Evolutionary conservation across 2,888 invertebrate genomes (phyloP).

Genomic region (Lithophane socia): DNA sequence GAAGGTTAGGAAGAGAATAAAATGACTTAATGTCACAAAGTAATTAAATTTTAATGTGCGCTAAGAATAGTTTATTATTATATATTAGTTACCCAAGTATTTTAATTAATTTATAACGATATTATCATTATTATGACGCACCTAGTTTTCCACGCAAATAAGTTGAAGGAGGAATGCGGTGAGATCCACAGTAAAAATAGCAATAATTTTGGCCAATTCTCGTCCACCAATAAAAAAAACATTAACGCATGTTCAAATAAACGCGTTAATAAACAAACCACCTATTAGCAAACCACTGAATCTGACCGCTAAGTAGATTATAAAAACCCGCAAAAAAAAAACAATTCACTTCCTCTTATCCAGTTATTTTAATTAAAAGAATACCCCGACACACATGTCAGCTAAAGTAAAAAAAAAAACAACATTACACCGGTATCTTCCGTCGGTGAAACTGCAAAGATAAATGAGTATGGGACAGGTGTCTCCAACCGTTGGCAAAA

Average conservation of each 20-base stretch:
- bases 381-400: constrained; percentile 19
- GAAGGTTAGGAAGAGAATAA: constrained; percentile 7
- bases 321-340: constrained; percentile 1
- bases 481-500: constrained; percentile 53
- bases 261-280: neutral
- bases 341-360: constrained; percentile 31
- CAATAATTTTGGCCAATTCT: neutral
- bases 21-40: constrained; percentile 13
- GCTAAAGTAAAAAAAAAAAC: constrained; percentile 31
- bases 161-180: neutral
- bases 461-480: constrained; percentile 64
- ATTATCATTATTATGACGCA: neutral
- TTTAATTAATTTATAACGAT: constrained; percentile 42
- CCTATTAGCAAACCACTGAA: constrained; percentile 2
- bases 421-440: constrained; percentile 35
- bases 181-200: neutral
- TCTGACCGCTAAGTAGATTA: neutral
- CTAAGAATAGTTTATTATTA: constrained; percentile 13
- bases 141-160: constrained; percentile 2
- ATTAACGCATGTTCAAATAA: neutral
- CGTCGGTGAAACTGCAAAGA: constrained; percentile 54
- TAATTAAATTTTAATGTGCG: constrained; percentile 13
- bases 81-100: constrained; percentile 7
- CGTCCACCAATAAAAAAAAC: neutral
- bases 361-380: constrained; percentile 53